Evolutionary conservation across 2,797 vertebrate genomes (phyloP).

Genomic region (Prunella strophiata): DNA sequence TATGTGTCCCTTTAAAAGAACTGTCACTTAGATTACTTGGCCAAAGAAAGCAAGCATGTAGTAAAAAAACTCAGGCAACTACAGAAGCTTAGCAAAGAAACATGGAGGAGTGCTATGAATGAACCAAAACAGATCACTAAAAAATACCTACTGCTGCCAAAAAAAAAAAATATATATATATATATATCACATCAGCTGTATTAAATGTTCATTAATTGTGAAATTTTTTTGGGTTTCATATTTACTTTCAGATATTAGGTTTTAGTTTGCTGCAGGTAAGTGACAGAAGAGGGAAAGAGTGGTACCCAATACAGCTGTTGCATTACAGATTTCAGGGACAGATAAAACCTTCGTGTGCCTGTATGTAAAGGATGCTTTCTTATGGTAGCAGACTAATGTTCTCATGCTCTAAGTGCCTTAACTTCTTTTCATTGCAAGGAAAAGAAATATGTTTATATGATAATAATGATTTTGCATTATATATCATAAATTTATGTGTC

Average conservation of each 20-base stretch:
- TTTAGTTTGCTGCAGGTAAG: not conserved
- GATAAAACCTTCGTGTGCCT: not conserved
- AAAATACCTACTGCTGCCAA: not conserved
- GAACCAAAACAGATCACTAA: not conserved
- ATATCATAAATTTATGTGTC: not conserved
- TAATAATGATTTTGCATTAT: not conserved
- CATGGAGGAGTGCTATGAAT: not conserved
- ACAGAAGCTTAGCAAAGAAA: not conserved
- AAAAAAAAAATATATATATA: too few relatives aligned
- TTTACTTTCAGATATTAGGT: not conserved
- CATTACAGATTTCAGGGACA: not conserved
- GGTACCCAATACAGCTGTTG: not conserved
- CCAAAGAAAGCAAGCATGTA: not conserved
- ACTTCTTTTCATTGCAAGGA: not conserved
- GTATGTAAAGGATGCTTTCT: not conserved
- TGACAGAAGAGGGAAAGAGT: not conserved
- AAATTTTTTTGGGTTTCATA: not conserved
- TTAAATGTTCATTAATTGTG: not conserved
- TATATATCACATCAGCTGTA: not conserved
- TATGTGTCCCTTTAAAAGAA: not conserved
- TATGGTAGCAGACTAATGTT: not conserved
- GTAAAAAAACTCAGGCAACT: not conserved
- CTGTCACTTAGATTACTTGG: not conserved
- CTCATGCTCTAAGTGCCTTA: not conserved
- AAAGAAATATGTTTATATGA: not conserved